These are phyloP conservation scores for Dicrurus megarhynchus DNA, from an alignment of 2,113 vertebrate species.

Conservation along the genomic window DNA sequence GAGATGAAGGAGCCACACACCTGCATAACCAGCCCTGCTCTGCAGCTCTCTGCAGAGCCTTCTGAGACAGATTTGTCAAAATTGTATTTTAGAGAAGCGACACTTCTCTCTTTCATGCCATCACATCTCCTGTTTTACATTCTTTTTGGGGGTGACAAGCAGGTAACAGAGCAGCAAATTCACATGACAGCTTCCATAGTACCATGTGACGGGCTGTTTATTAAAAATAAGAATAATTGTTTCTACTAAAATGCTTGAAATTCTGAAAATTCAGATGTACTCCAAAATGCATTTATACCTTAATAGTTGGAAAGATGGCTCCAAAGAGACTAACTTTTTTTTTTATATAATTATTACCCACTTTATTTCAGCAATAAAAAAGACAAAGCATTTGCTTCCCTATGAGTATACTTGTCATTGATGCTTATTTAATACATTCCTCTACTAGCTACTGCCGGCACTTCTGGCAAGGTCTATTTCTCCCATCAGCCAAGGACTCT, in stretches of 20 bases:
- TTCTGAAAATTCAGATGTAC: background rate
- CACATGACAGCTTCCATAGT: background rate
- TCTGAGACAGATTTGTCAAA: background rate
- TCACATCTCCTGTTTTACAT: background rate
- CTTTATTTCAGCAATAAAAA: background rate
- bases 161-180: background rate
- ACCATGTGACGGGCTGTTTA: rapidly evolving
- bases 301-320: background rate
- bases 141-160: background rate
- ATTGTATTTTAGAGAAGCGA: background rate
- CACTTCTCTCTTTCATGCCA: background rate
- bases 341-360: background rate
- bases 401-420: background rate
- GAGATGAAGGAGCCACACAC: background rate
- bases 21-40: background rate
- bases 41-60: background rate
- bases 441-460: background rate
- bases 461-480: background rate
- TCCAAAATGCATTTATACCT: background rate
- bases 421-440: background rate
- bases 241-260: background rate
- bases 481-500: background rate
- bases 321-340: background rate
- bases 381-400: background rate
- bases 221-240: background rate